phyloP scores from a whole-genome alignment of 53 echinoderm and acorn worm genomes.

The Crossaster papposus region DNA sequence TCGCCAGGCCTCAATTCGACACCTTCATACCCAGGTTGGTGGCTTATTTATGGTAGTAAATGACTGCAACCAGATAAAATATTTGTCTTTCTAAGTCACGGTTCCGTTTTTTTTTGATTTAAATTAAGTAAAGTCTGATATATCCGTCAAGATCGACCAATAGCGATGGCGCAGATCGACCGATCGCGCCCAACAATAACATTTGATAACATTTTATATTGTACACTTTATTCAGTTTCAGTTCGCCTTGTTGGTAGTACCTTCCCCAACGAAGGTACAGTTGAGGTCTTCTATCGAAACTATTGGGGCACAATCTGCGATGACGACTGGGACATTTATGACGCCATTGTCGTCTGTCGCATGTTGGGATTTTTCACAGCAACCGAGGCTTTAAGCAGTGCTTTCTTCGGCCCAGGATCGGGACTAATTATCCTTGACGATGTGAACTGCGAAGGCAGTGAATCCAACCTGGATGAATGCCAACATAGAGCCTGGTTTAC shows the following conservation, averaged over 20 bases:
- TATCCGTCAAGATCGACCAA: too few species aligned
- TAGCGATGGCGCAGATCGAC: too few species aligned
- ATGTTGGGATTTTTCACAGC: conserved; percentile 3
- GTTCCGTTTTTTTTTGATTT: too few species aligned
- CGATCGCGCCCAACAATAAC: too few species aligned
- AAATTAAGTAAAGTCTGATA: too few species aligned
- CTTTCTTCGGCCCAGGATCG: background rate
- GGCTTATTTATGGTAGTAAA: too few species aligned
- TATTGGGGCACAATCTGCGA: conserved; percentile 24
- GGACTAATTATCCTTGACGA: background rate
- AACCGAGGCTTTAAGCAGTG: background rate
- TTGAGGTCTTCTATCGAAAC: conserved; percentile 9
- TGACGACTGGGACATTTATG: background rate
- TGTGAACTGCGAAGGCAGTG: background rate
- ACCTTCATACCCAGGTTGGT: too few species aligned
- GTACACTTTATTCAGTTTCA: background rate
- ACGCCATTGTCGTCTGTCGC: conserved; percentile 23
- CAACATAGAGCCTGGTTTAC: background rate
- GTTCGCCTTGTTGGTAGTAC: conserved; percentile 21
- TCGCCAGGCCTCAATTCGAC: background rate
- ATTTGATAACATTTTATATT: background rate
- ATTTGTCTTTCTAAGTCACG: too few species aligned
- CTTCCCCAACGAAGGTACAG: background rate
- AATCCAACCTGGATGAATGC: background rate
- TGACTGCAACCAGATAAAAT: too few species aligned